Conservation (phyloP, 1,140 invertebrate species). For the Bemisia tabaci region DNA sequence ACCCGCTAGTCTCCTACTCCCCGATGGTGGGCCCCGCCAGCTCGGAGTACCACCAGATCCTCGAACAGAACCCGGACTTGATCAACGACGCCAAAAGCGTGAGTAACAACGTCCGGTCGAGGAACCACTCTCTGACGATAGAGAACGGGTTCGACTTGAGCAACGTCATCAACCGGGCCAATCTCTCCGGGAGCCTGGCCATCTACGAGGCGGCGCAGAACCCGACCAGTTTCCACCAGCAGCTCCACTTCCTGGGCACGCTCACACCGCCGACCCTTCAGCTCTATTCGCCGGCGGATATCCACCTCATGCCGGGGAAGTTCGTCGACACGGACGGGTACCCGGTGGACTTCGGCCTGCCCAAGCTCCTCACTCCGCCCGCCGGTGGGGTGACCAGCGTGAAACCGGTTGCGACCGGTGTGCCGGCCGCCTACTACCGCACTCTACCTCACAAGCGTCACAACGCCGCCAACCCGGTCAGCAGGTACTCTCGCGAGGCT, state of each 20-base stretch:
- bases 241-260: not conserved
- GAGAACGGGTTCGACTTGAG: constrained; percentile 32
- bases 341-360: constrained; percentile 62
- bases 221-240: not conserved
- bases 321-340: constrained; percentile 55
- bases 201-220: constrained; percentile 3
- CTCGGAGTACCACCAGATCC: constrained; percentile 33
- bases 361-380: constrained; percentile 42
- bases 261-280: constrained; percentile 9
- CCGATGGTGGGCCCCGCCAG: constrained; percentile 26
- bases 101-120: constrained; percentile 32
- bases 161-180: constrained; percentile 24
- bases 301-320: constrained; percentile 39
- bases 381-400: not conserved
- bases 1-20: constrained; percentile 23
- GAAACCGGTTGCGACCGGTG: constrained; percentile 20
- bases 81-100: constrained; percentile 57
- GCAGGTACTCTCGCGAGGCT: constrained; percentile 48
- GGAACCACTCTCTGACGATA: constrained; percentile 30
- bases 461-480: constrained; percentile 41
- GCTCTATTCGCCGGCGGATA: constrained; percentile 16
- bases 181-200: constrained; percentile 5
- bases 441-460: constrained; percentile 47
- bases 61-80: constrained; percentile 57
- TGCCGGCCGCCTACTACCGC: constrained; percentile 42